These are phyloP conservation scores for Oscheius sp. DNA, from an alignment of 2,888 invertebrate genomes.

Conservation along the genomic window DNA sequence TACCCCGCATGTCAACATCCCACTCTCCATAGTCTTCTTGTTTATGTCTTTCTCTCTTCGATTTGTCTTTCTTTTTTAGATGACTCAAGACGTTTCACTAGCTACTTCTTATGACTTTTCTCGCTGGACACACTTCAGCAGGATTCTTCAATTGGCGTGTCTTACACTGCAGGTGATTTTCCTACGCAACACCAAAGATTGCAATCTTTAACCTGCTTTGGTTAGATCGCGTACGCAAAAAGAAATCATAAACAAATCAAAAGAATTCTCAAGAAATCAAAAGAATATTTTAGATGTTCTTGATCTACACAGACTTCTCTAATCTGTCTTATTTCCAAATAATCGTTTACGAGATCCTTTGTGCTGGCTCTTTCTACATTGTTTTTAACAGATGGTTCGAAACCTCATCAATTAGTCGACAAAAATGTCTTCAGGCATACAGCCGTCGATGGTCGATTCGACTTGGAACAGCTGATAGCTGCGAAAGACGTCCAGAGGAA, in stretches of 20 bases:
- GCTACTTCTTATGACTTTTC: slow-evolving; percentile 24
- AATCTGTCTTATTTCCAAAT: slow-evolving; percentile 43
- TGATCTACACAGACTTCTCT: slow-evolving; percentile 53
- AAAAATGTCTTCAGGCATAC: slow-evolving; percentile 36
- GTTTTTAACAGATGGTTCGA: slow-evolving; percentile 78
- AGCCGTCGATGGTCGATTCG: slow-evolving; percentile 57
- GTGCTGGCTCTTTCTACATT: slow-evolving; percentile 76
- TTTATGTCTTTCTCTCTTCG: not conserved
- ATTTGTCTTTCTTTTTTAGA: not conserved
- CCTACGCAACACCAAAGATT: not conserved
- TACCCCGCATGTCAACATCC: not conserved
- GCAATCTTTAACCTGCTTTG: no score
- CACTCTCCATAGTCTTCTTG: not conserved
- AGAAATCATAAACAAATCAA: not conserved
- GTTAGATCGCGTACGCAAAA: no score
- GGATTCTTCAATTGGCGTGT: slow-evolving; percentile 13
- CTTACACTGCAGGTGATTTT: slow-evolving; percentile 20
- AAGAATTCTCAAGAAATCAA: not conserved
- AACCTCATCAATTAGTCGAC: not conserved
- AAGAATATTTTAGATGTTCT: slow-evolving; percentile 32
- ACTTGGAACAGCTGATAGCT: slow-evolving; percentile 47
- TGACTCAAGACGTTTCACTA: slow-evolving; percentile 30
- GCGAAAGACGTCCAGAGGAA: slow-evolving; percentile 39
- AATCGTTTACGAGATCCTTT: slow-evolving; percentile 40
- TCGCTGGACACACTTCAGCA: slow-evolving; percentile 1